phyloP scores from a whole-genome alignment of 2,888 invertebrate species.

The Chrysolina oricalcia region DNA sequence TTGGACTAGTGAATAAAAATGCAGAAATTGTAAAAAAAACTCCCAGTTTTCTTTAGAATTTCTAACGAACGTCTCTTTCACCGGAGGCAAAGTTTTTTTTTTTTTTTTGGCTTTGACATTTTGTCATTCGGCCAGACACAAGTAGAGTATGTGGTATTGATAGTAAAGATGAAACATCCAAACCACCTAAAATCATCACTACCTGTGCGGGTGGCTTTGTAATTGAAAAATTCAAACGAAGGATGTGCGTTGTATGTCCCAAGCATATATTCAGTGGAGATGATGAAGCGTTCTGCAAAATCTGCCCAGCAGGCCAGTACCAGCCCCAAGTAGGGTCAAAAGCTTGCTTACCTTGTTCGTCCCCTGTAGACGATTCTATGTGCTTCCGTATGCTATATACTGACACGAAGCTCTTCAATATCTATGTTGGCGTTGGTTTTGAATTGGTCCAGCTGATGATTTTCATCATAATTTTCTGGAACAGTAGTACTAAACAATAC shows the following conservation, averaged over 20 bases:
- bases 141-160: too few relatives aligned
- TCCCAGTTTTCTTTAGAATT: slow-evolving; percentile 58
- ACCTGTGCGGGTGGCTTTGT: slow-evolving; percentile 69
- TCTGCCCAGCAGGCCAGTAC: slow-evolving; percentile 67
- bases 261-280: slow-evolving; percentile 67
- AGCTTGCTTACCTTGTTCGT: slow-evolving; percentile 66
- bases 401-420: slow-evolving; percentile 60
- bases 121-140: too few relatives aligned
- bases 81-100: slow-evolving; percentile 8
- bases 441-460: slow-evolving; percentile 54
- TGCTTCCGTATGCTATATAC: slow-evolving; percentile 65
- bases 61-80: slow-evolving; percentile 34
- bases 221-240: slow-evolving; percentile 63
- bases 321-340: slow-evolving; percentile 68
- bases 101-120: too few relatives aligned
- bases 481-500: slow-evolving; percentile 37
- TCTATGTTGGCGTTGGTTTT: slow-evolving; percentile 62
- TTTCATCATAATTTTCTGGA: slow-evolving; percentile 55
- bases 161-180: slow-evolving; percentile 46
- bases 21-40: slow-evolving; percentile 63
- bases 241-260: slow-evolving; percentile 68
- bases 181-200: slow-evolving; percentile 64
- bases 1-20: slow-evolving; percentile 66
- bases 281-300: slow-evolving; percentile 65
- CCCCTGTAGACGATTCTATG: slow-evolving; percentile 67